These are phyloP conservation scores for Drosophila fuyamai DNA, from an alignment of 1,140 invertebrate genomes.

Conservation along the genomic window DNA sequence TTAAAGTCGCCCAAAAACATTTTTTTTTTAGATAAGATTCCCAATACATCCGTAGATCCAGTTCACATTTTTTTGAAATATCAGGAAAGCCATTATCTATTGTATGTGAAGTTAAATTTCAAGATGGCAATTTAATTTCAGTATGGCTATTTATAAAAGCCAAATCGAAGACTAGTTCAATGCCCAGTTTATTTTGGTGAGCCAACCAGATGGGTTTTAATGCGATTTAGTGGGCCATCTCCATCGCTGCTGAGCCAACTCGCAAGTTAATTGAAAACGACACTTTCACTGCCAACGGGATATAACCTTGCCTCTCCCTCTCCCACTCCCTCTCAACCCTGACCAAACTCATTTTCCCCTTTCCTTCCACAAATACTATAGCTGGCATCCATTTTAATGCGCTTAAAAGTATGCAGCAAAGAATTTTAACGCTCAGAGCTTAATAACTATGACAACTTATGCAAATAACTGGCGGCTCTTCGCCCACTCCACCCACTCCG, in stretches of 20 bases:
- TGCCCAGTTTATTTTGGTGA: conserved; percentile 11
- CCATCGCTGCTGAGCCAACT: conserved; percentile 8
- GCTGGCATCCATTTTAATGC: conserved; percentile 70
- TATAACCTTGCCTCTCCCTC: neutral
- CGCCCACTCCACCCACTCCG: neutral
- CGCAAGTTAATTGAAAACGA: conserved; percentile 57
- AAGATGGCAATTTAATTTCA: neutral
- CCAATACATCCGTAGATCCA: too few species aligned
- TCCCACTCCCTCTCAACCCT: neutral
- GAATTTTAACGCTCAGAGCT: conserved; percentile 60
- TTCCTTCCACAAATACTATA: conserved; percentile 25
- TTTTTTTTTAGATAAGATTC: too few species aligned
- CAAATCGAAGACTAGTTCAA: neutral
- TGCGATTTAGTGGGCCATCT: conserved; percentile 44
- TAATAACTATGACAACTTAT: conserved; percentile 82
- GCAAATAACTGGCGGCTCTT: conserved; percentile 69
- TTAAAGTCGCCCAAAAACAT: too few species aligned
- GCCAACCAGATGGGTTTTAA: conserved; percentile 37
- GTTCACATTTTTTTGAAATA: too few species aligned
- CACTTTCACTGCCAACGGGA: conserved; percentile 44
- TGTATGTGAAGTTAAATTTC: neutral
- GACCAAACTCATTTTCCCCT: neutral
- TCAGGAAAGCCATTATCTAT: too few species aligned
- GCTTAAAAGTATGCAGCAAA: conserved; percentile 69
- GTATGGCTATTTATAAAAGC: neutral